These are phyloP conservation scores for Candidula unifasciata DNA, from an alignment of 2,888 invertebrate genomes.

Conservation along the genomic window DNA sequence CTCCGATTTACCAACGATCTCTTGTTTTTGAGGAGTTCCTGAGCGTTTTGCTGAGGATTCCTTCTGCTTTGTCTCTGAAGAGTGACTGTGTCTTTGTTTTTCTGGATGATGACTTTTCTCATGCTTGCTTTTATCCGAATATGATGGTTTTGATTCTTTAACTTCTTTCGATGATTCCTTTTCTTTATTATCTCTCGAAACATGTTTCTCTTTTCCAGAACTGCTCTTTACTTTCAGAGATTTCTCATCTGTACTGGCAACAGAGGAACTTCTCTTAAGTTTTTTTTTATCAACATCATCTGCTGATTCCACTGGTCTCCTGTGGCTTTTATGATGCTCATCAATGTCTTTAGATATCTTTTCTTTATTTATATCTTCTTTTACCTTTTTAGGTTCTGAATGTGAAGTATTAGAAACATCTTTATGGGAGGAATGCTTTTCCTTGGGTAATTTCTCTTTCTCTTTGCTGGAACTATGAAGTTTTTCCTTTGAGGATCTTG, in stretches of 20 bases:
- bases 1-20: conserved; percentile 38
- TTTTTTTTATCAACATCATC: conserved; percentile 45
- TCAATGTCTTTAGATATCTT: conserved; percentile 42
- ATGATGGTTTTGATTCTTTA: conserved; percentile 21
- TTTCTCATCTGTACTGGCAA: conserved; percentile 34
- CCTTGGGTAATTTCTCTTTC: conserved; percentile 32
- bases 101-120: conserved; percentile 33
- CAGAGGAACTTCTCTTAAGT: conserved; percentile 36
- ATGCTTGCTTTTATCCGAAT: conserved; percentile 32
- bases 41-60: background rate
- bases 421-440: conserved; percentile 38
- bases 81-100: conserved; percentile 40
- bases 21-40: background rate
- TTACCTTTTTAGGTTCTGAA: conserved; percentile 27
- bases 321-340: conserved; percentile 30
- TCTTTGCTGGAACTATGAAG: conserved; percentile 33
- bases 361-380: conserved; percentile 25
- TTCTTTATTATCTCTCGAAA: conserved; percentile 27
- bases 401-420: conserved; percentile 9
- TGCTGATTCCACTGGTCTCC: conserved; percentile 7
- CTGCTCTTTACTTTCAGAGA: conserved; percentile 27
- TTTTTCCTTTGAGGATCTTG: conserved; percentile 34
- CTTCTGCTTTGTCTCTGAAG: conserved; percentile 24
- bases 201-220: conserved; percentile 32
- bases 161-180: conserved; percentile 6